Percentiles rank a stretch among this genome's conserved stretches.
Evolutionary conservation across 1,140 invertebrate genomes (phyloP).

Genomic region (Drosophila kanapiae): DNA sequence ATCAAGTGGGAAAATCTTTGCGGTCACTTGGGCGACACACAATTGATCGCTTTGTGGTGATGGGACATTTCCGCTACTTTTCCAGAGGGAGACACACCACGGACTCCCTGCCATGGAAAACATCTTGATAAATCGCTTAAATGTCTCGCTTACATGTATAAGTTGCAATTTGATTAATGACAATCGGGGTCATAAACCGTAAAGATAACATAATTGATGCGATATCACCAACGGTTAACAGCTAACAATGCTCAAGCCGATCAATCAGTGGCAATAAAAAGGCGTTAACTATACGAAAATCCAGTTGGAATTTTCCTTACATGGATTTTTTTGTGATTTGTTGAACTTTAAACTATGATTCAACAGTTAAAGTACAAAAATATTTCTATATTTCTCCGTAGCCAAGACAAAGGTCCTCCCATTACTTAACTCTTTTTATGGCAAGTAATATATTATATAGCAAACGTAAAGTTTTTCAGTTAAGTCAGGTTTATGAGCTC

Average conservation of each 20-base stretch:
- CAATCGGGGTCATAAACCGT: constrained; percentile 26
- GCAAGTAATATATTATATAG: not conserved
- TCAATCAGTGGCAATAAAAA: constrained; percentile 14
- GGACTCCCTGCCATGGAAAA: not conserved
- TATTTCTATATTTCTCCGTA: not conserved
- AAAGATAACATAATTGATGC: constrained; percentile 37
- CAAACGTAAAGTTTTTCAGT: not conserved
- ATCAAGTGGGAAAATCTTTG: constrained; percentile 23
- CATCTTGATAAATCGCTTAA: constrained; percentile 32
- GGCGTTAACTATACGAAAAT: not conserved
- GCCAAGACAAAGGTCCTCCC: not conserved
- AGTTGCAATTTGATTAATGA: constrained; percentile 38
- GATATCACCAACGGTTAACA: not conserved
- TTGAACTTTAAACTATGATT: not conserved
- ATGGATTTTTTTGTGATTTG: not conserved
- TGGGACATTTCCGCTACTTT: not conserved
- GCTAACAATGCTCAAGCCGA: constrained; percentile 9
- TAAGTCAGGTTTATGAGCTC: not conserved
- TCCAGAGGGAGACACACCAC: not conserved
- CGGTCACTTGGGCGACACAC: constrained; percentile 9
- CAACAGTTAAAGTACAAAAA: not conserved
- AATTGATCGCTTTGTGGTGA: constrained; percentile 3
- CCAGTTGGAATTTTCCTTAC: not conserved
- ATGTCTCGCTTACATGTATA: not conserved
- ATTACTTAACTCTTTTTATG: not conserved